A percentile compares a stretch with the other conserved stretches of the same genome.
phyloP scores from a whole-genome alignment of 92 coral and sea anemone species.

The Hydrozoanthus gracilis region DNA sequence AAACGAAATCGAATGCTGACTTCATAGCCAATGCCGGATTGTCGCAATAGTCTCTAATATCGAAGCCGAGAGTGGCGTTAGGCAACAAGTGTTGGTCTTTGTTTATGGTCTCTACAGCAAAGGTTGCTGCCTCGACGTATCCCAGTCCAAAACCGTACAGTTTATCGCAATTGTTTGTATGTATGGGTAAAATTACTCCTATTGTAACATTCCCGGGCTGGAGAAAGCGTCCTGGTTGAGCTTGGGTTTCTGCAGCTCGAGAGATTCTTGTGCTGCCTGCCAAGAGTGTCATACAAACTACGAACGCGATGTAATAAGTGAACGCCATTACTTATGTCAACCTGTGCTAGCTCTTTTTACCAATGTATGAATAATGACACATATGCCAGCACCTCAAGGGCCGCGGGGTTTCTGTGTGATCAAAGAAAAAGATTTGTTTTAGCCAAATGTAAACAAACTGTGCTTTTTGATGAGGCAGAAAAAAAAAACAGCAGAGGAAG shows the following conservation, averaged over 20 bases:
- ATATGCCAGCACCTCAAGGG: conserved; percentile 15
- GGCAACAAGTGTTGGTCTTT: conserved; percentile 62
- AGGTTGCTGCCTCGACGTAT: conserved; percentile 74
- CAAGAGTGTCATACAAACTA: neutral
- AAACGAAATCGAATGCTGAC: conserved; percentile 67
- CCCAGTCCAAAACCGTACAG: conserved; percentile 81
- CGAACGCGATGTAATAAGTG: neutral
- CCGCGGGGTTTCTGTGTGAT: neutral
- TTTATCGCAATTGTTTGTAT: conserved; percentile 68
- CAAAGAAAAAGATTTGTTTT: conserved; percentile 15
- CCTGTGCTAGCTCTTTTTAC: neutral
- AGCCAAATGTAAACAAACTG: conserved; percentile 18
- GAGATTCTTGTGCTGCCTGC: neutral
- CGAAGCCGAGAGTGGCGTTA: conserved; percentile 67
- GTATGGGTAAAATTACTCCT: conserved; percentile 74
- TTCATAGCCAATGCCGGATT: conserved; percentile 65
- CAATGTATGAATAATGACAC: neutral
- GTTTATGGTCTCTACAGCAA: conserved; percentile 69
- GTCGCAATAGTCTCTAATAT: conserved; percentile 82
- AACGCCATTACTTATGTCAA: conserved; percentile 11
- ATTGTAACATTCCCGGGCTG: conserved; percentile 75
- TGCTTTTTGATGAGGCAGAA: neutral
- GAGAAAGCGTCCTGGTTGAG: conserved; percentile 44
- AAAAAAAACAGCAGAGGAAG: neutral
- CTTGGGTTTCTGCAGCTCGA: neutral